Conservation (phyloP, 53 echinoderm and acorn worm genomes). For the Luidia sarsii region DNA sequence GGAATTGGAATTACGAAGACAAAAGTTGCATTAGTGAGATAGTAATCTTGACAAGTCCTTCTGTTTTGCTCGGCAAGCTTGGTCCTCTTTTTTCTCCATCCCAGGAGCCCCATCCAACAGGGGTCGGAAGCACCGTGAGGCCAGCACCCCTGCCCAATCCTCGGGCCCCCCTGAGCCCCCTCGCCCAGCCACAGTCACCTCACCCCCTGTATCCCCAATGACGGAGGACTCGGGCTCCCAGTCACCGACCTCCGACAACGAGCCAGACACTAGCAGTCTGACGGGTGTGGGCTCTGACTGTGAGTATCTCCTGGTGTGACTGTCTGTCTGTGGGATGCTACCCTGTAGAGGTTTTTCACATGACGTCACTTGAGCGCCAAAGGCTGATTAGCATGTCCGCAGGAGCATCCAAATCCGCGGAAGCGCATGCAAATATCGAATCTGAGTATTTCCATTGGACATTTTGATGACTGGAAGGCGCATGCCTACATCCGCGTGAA, state of each 20-base stretch:
- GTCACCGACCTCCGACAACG: constrained; percentile 42
- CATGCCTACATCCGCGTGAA: too few relatives aligned
- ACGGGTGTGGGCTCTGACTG: constrained; percentile 28
- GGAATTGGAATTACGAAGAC: background rate
- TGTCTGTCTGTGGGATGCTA: background rate
- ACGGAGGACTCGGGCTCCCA: constrained; percentile 16
- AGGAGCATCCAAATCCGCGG: too few relatives aligned
- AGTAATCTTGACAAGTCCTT: background rate
- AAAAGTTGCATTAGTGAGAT: background rate
- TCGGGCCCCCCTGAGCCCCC: constrained; percentile 31
- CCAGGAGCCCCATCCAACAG: constrained; percentile 53
- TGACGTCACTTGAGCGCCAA: too few relatives aligned
- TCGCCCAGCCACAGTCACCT: constrained; percentile 11
- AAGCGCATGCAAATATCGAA: too few relatives aligned
- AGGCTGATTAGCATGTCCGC: too few relatives aligned
- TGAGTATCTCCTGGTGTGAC: background rate
- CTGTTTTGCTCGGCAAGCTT: background rate
- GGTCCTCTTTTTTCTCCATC: background rate
- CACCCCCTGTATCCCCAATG: constrained; percentile 26
- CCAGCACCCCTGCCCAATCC: constrained; percentile 48
- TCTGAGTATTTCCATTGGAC: too few relatives aligned
- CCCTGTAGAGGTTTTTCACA: too few relatives aligned
- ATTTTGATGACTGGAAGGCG: too few relatives aligned
- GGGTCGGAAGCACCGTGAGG: constrained; percentile 53
- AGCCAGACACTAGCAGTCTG: constrained; percentile 76